Conservation (phyloP, 2,113 vertebrate genomes). For the pig (Sus scrofa) region T2T-Sscrofa CM000830.6:19698001-19698500, state of each 20-base stretch:
- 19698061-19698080: slow-evolving; percentile 22
- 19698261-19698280: not conserved
- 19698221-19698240: not conserved
- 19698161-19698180: slow-evolving; percentile 38
- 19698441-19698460: slow-evolving; percentile 5
- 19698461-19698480: slow-evolving; percentile 22
- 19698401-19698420: slow-evolving; percentile 31
- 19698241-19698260: not conserved
- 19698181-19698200: slow-evolving; percentile 33
- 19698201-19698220: slow-evolving; percentile 11
- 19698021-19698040: slow-evolving; percentile 30
- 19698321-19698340: slow-evolving; percentile 38
- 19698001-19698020: not conserved
- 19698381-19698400: not conserved
- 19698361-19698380: slow-evolving; percentile 42
- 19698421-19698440: slow-evolving; percentile 54
- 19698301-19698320: not conserved
- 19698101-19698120: slow-evolving; percentile 42
- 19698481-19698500: slow-evolving; percentile 42
- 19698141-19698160: slow-evolving; percentile 31
- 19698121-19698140: not conserved
- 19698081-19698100: not conserved
- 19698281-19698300: not conserved
- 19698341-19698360: slow-evolving; percentile 13
- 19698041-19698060: slow-evolving; percentile 45